A percentile compares a stretch with the other conserved stretches of the same genome.
These are phyloP conservation scores for Lasioglossum zephyrum DNA, from an alignment of 2,888 invertebrate genomes.

Conservation along the genomic window DNA sequence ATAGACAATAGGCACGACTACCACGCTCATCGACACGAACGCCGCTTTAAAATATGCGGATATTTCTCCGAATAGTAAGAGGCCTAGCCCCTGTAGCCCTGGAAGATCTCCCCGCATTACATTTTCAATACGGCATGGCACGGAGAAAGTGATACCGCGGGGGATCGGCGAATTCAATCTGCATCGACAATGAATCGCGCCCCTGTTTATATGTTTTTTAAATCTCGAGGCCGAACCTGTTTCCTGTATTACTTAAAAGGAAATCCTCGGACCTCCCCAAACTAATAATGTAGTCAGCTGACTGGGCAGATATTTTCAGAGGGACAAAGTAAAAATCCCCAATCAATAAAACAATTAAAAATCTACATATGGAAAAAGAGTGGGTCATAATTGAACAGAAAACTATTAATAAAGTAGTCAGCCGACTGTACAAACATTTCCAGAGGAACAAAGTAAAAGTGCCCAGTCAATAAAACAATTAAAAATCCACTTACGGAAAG, in stretches of 20 bases:
- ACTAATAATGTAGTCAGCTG: background rate
- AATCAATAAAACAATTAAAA: background rate
- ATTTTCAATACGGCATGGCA: background rate
- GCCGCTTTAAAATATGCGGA: slow-evolving; percentile 50
- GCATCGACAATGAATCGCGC: background rate
- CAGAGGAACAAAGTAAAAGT: background rate
- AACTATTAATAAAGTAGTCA: background rate
- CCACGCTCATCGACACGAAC: slow-evolving; percentile 56
- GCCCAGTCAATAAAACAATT: background rate
- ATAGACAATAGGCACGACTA: slow-evolving; percentile 63
- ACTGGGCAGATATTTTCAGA: background rate
- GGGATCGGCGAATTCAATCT: background rate
- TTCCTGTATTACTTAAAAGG: background rate
- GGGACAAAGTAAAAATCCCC: background rate
- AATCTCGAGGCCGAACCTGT: background rate
- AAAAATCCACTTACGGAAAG: background rate
- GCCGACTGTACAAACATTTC: background rate
- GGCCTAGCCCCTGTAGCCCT: slow-evolving; percentile 24
- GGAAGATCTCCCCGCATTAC: background rate
- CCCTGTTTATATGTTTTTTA: background rate
- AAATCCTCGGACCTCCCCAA: background rate
- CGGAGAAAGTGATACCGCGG: slow-evolving; percentile 12
- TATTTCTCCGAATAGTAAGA: slow-evolving; percentile 50
- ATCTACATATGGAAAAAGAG: no score
- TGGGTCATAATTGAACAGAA: no score